Conservation (phyloP, 2,113 vertebrate genomes). For the Actinemys pallida region DNA sequence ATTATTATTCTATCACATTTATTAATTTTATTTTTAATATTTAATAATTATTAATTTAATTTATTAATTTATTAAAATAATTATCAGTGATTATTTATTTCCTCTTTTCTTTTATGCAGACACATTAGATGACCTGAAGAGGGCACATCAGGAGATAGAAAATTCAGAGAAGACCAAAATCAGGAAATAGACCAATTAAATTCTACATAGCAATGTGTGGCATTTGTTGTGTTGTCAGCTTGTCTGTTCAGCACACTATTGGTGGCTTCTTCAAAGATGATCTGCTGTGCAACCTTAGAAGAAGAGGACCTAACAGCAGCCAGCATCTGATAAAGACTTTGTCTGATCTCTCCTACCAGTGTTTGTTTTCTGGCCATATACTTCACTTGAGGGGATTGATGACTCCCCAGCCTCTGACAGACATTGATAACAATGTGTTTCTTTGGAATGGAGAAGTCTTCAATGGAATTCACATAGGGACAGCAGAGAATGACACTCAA, state of each 20-base stretch:
- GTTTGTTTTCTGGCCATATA: conserved; percentile 92
- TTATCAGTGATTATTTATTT: not conserved
- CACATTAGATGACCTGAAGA: conserved; percentile 88
- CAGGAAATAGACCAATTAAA: conserved; percentile 63
- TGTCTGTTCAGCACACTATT: conserved; percentile 43
- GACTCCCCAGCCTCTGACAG: conserved; percentile 89
- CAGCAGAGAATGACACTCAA: conserved; percentile 87
- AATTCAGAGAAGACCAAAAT: conserved; percentile 74
- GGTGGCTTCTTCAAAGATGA: conserved; percentile 43
- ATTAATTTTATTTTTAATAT: too few relatives aligned
- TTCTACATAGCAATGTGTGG: conserved; percentile 88
- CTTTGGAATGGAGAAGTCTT: conserved; percentile 98
- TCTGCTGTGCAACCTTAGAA: conserved; percentile 77
- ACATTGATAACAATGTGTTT: conserved; percentile 84
- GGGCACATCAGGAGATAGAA: conserved; percentile 88
- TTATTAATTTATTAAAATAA: not conserved
- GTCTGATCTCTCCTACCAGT: conserved; percentile 70
- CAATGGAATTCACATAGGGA: conserved; percentile 80
- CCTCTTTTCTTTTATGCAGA: conserved; percentile 75
- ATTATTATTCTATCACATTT: not conserved
- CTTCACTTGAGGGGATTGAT: conserved; percentile 90
- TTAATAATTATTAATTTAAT: too few relatives aligned
- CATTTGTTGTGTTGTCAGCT: conserved; percentile 88
- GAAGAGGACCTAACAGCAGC: conserved; percentile 86
- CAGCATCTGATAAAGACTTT: conserved; percentile 73